Evolutionary conservation across 2,888 invertebrate genomes (phyloP).

Genomic region (Sinotaia quadrata): DNA sequence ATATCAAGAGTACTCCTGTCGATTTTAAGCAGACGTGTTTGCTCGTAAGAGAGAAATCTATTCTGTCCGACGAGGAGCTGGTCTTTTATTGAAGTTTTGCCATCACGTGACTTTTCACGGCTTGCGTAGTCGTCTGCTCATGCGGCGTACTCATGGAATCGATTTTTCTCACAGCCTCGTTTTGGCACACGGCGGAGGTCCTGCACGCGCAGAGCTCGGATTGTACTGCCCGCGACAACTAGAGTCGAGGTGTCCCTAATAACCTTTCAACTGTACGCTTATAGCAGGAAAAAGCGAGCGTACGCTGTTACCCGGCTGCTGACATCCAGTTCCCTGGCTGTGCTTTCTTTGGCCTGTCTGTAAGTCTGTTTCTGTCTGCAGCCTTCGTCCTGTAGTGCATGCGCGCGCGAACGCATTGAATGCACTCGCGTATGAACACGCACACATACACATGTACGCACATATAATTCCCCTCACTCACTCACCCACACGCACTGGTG

Average conservation of each 20-base stretch:
- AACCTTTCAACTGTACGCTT: too few species aligned
- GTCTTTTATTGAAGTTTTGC: background rate
- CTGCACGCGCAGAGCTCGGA: background rate
- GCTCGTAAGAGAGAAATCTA: too few species aligned
- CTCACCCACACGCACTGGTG: too few species aligned
- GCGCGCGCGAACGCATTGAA: too few species aligned
- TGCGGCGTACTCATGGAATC: background rate
- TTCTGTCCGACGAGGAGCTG: too few species aligned
- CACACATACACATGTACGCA: too few species aligned
- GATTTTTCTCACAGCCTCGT: background rate
- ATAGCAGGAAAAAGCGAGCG: too few species aligned
- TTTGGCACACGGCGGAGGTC: background rate
- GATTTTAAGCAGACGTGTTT: background rate
- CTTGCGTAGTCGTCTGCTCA: constrained; percentile 7
- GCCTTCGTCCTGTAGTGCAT: background rate
- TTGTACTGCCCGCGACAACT: constrained; percentile 8
- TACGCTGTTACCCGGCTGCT: too few species aligned
- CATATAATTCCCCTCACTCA: too few species aligned
- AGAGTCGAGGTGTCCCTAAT: too few species aligned
- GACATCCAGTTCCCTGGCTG: background rate
- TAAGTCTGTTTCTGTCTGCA: background rate
- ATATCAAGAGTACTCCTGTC: background rate
- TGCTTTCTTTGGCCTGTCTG: background rate
- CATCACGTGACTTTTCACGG: constrained; percentile 15
- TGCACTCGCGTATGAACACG: too few species aligned